Evolutionary conservation across 2,797 vertebrate genomes (phyloP).

Genomic region (Setipinna tenuifilis): DNA sequence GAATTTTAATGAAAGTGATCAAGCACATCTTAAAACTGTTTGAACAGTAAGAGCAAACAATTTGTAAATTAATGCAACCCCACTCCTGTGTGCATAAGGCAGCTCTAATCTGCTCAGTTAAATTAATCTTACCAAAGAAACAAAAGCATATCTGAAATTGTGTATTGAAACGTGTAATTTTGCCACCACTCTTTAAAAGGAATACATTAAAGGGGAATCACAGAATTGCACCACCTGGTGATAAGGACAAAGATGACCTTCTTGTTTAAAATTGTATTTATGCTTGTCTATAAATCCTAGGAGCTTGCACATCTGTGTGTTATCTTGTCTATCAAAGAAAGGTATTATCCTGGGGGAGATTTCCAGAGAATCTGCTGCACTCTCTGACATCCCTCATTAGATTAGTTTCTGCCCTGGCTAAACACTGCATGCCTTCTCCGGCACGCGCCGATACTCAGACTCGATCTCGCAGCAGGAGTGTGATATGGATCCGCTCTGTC

Average conservation of each 20-base stretch:
- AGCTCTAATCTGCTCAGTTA: slow-evolving; percentile 6
- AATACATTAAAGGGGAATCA: background rate
- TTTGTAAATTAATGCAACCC: background rate
- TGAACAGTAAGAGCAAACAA: slow-evolving; percentile 4
- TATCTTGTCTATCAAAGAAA: slow-evolving; percentile 35
- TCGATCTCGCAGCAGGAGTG: slow-evolving; percentile 18
- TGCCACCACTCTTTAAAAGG: background rate
- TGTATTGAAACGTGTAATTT: background rate
- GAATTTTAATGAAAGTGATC: background rate
- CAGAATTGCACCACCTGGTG: background rate
- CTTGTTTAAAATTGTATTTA: background rate
- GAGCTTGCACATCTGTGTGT: background rate
- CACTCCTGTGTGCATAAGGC: background rate
- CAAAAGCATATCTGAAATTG: background rate
- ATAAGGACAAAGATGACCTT: slow-evolving; percentile 11
- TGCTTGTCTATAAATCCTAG: background rate
- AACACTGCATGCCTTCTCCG: background rate
- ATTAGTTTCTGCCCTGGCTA: background rate
- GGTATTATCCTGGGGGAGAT: background rate
- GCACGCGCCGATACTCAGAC: background rate
- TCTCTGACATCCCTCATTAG: background rate
- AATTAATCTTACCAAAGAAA: background rate
- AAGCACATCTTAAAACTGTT: background rate
- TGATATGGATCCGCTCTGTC: slow-evolving; percentile 13
- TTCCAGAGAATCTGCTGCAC: background rate